Evolutionary conservation across 1,140 invertebrate species (phyloP).

Genomic region (Littorina saxatilis): DNA sequence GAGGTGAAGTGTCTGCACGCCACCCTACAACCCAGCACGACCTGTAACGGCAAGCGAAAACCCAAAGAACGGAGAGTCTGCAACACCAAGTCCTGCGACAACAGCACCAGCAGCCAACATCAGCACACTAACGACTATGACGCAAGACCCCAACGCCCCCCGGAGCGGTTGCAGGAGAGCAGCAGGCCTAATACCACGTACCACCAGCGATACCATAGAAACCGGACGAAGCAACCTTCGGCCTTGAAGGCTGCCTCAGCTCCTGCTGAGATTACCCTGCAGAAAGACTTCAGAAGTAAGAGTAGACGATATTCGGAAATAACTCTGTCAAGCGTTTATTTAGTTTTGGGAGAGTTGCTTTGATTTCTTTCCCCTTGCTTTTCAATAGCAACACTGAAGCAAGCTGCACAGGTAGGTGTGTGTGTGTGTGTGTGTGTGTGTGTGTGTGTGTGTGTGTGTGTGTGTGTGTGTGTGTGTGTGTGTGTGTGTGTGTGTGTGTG

Average conservation of each 20-base stretch:
- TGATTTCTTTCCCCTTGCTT: no score
- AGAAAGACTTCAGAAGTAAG: constrained; percentile 23
- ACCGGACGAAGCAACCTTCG: background rate
- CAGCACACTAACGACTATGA: constrained; percentile 23
- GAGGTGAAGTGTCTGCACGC: constrained; percentile 79
- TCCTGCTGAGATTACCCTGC: constrained; percentile 14
- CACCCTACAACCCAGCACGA: constrained; percentile 26
- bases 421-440: background rate
- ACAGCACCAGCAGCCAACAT: background rate
- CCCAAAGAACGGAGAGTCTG: constrained; percentile 46
- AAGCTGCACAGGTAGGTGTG: background rate
- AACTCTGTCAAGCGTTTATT: background rate
- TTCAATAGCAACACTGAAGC: no score
- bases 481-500: background rate
- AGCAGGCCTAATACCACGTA: constrained; percentile 12
- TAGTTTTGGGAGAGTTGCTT: no score
- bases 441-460: background rate
- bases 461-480: background rate
- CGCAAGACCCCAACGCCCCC: background rate
- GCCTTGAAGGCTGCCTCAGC: background rate
- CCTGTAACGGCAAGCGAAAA: constrained; percentile 38
- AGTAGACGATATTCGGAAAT: background rate
- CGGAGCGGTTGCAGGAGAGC: constrained; percentile 12
- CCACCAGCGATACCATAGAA: background rate
- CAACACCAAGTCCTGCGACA: constrained; percentile 53